These are phyloP conservation scores for Emydocephalus ijimae DNA, from an alignment of 2,113 vertebrate genomes.

Conservation along the genomic window DNA sequence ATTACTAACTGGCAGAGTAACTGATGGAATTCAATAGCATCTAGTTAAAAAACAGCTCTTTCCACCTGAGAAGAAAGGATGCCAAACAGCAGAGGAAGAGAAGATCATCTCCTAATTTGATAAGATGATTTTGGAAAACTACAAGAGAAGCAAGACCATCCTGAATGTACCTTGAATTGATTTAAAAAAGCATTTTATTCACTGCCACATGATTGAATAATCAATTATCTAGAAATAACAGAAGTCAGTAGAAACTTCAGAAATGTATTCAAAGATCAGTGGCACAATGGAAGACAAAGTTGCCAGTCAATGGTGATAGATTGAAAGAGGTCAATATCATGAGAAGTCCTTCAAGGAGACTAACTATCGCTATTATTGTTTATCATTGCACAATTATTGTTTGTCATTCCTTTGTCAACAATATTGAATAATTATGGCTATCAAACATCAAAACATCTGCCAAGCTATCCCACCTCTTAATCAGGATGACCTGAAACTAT, in stretches of 20 bases:
- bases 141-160: not conserved
- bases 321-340: not conserved
- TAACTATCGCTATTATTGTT: not conserved
- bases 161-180: not conserved
- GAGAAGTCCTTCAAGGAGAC: not conserved
- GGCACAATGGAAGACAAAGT: not conserved
- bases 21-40: not conserved
- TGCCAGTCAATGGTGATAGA: not conserved
- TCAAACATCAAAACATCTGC: not conserved
- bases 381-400: not conserved
- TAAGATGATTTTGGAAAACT: not conserved
- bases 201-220: not conserved
- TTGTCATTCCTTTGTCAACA: not conserved
- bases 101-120: not conserved
- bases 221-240: not conserved
- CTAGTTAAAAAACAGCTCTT: not conserved
- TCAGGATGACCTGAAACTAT: not conserved
- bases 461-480: not conserved
- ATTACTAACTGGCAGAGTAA: not conserved
- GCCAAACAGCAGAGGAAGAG: not conserved
- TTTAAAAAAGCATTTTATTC: not conserved
- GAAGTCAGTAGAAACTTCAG: not conserved
- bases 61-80: not conserved
- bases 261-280: not conserved
- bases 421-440: not conserved